phyloP scores from a whole-genome alignment of 2,888 invertebrate genomes.

The Tolmerus cingulatus region DNA sequence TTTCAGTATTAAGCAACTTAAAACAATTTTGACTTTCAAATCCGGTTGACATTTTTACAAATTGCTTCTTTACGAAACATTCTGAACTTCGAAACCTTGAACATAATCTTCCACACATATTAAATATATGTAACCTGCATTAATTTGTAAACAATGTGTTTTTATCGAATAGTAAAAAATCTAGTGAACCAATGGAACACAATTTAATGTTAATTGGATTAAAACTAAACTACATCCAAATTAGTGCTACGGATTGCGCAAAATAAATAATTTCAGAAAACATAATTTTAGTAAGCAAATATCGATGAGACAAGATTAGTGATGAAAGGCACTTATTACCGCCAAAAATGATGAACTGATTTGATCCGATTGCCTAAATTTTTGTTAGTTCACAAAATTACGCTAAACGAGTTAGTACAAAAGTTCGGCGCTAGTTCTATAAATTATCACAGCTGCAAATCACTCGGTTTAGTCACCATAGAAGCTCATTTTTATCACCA shows the following conservation, averaged over 20 bases:
- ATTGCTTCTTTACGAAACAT: too few relatives aligned
- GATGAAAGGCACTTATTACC: conserved; percentile 7
- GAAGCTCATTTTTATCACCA: background rate
- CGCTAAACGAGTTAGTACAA: background rate
- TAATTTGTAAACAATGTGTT: background rate
- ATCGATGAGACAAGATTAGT: background rate
- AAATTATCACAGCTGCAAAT: conserved; percentile 20
- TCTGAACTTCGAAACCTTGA: too few relatives aligned
- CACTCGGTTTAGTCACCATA: conserved; percentile 26
- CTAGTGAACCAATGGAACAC: background rate
- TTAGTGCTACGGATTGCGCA: background rate
- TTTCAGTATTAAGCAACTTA: background rate
- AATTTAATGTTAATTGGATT: background rate
- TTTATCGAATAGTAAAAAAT: background rate
- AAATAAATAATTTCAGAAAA: background rate
- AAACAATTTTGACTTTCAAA: background rate
- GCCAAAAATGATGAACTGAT: background rate
- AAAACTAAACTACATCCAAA: background rate
- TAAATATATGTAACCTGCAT: background rate
- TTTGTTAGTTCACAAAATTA: conserved; percentile 13
- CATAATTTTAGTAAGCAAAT: conserved; percentile 14
- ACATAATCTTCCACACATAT: background rate
- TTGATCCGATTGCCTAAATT: background rate
- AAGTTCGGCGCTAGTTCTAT: background rate
- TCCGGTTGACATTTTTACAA: too few relatives aligned